phyloP scores from a whole-genome alignment of 2,888 invertebrate genomes.

The Trisateles emortualis region DNA sequence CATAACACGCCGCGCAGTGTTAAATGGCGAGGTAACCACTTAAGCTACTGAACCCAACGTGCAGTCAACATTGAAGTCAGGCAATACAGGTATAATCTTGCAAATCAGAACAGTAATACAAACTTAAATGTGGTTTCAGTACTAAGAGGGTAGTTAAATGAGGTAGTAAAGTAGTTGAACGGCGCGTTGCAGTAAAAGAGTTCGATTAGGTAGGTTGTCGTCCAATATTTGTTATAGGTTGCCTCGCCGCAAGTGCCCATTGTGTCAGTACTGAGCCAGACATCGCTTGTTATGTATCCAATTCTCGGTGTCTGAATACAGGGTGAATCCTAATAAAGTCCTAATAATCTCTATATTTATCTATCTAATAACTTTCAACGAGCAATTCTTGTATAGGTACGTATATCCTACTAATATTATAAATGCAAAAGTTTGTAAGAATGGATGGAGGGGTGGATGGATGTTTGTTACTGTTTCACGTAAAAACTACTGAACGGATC shows the following conservation, averaged over 20 bases:
- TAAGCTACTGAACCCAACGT: no score
- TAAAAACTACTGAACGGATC: no score
- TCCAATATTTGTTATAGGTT: slow-evolving; percentile 64
- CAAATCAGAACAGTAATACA: slow-evolving; percentile 17
- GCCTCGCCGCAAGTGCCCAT: slow-evolving; percentile 63
- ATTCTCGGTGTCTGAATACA: neutral
- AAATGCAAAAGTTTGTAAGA: no score
- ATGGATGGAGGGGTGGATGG: no score
- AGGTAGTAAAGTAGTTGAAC: slow-evolving; percentile 32
- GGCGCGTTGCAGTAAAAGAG: slow-evolving; percentile 36
- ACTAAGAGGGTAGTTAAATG: slow-evolving; percentile 25
- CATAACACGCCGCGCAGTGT: no score
- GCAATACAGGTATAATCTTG: no score
- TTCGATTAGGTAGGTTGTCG: slow-evolving; percentile 45
- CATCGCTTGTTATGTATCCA: slow-evolving; percentile 42
- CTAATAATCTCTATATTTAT: neutral
- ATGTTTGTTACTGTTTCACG: no score
- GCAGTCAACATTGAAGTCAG: no score
- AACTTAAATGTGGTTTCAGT: slow-evolving; percentile 42
- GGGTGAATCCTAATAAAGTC: neutral
- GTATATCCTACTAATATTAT: no score
- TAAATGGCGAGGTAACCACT: no score
- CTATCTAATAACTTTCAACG: no score
- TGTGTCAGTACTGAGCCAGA: slow-evolving; percentile 47
- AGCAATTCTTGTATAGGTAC: no score